phyloP scores from a whole-genome alignment of 2,888 invertebrate species.

The Notodonta dromedarius region DNA sequence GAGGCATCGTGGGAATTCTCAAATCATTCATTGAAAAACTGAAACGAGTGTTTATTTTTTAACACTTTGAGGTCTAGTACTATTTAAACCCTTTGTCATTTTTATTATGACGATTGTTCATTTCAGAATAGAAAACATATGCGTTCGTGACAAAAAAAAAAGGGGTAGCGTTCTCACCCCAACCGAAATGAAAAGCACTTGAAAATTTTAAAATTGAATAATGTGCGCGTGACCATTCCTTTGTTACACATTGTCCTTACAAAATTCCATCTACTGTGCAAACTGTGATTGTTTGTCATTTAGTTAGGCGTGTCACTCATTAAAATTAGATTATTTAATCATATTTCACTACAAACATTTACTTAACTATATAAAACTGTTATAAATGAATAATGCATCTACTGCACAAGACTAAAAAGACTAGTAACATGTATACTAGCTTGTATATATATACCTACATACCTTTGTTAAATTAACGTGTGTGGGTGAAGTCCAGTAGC shows the following conservation, averaged over 20 bases:
- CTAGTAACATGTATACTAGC: no score
- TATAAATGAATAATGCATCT: no score
- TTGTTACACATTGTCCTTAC: slow-evolving; percentile 34
- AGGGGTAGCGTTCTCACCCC: slow-evolving; percentile 46
- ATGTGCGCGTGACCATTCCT: slow-evolving; percentile 64
- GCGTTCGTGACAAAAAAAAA: slow-evolving; percentile 37
- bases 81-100: slow-evolving; percentile 51
- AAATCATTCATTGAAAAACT: neutral
- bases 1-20: neutral
- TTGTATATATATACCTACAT: no score
- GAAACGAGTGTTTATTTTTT: slow-evolving; percentile 16
- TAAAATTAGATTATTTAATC: slow-evolving; percentile 27
- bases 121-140: slow-evolving; percentile 69
- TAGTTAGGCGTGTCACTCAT: neutral
- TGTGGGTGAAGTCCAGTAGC: no score
- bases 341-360: neutral
- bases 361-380: no score
- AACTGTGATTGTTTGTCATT: slow-evolving; percentile 41
- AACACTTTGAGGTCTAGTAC: slow-evolving; percentile 53
- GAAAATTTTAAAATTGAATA: slow-evolving; percentile 59
- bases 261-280: slow-evolving; percentile 23
- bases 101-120: slow-evolving; percentile 56
- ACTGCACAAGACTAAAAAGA: no score
- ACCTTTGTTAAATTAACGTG: no score
- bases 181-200: slow-evolving; percentile 54